Evolutionary conservation across 1,140 invertebrate genomes (phyloP).

Genomic region (Drosophila paulistorum): DNA sequence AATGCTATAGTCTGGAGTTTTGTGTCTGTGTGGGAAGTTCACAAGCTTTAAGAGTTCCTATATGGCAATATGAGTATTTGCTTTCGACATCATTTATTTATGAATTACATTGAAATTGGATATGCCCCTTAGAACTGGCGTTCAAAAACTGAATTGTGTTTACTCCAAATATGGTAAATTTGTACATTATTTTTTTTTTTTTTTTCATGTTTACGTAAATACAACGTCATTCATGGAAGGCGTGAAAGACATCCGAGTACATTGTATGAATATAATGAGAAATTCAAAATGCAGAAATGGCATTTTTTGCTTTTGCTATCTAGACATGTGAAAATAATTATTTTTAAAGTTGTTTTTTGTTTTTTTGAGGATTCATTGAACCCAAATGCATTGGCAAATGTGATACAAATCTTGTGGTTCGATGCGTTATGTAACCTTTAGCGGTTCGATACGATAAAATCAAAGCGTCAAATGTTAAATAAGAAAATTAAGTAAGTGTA

Average conservation of each 20-base stretch:
- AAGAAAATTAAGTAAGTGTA: neutral
- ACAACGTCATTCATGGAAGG: conserved; percentile 58
- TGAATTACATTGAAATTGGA: conserved; percentile 6
- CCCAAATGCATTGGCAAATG: conserved; percentile 29
- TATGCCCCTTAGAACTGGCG: neutral
- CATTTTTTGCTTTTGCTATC: neutral
- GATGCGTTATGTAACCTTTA: conserved; percentile 59
- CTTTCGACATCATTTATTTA: neutral
- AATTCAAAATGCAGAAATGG: neutral
- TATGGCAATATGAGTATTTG: conserved; percentile 1
- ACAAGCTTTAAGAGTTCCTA: neutral
- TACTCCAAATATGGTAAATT: conserved; percentile 9
- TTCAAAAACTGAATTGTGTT: neutral
- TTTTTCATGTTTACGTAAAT: conserved; percentile 37
- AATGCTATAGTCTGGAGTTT: neutral
- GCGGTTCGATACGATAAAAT: neutral
- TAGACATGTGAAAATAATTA: conserved; percentile 60
- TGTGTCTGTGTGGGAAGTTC: conserved; percentile 1
- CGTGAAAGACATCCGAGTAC: conserved; percentile 49
- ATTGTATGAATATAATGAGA: conserved; percentile 2
- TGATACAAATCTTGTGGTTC: conserved; percentile 31
- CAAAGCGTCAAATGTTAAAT: neutral
- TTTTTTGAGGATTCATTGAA: conserved; percentile 60
- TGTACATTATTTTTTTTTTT: neutral
- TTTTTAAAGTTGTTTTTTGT: conserved; percentile 14